Conservation (phyloP, 2,113 vertebrate species). For the Piprites chloris region DNA sequence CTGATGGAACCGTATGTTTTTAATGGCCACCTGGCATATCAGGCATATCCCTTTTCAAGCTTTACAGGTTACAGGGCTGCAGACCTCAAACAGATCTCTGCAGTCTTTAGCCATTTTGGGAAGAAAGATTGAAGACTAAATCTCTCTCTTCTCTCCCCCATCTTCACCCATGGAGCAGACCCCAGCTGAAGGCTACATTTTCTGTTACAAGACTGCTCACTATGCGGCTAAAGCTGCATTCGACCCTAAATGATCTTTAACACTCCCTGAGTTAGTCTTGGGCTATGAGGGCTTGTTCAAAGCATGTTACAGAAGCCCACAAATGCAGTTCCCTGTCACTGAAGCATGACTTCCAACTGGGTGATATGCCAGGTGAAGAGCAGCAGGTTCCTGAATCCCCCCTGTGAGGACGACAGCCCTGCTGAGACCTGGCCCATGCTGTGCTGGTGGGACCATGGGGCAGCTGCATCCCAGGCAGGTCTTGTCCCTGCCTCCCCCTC, state of each 20-base stretch:
- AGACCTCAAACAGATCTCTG: neutral
- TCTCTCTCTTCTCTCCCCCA: neutral
- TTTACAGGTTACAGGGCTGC: neutral
- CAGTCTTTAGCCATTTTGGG: neutral
- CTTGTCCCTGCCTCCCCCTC: neutral
- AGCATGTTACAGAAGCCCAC: neutral
- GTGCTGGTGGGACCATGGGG: accelerated
- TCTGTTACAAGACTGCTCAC: neutral
- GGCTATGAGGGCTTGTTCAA: neutral
- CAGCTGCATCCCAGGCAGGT: neutral
- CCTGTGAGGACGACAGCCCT: neutral
- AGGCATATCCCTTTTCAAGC: neutral
- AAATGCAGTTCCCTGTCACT: neutral
- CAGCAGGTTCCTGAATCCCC: neutral
- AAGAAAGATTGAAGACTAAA: neutral
- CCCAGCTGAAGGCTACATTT: neutral
- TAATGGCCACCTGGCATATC: neutral
- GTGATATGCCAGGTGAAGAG: neutral
- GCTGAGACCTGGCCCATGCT: too few relatives aligned
- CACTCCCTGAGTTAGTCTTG: neutral
- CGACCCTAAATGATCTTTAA: neutral
- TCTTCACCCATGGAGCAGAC: neutral
- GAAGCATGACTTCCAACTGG: neutral
- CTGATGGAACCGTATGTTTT: neutral
- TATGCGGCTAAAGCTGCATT: neutral